Base-by-base conservation (phyloP, 2,797 vertebrate species). In the Gobio occitaniae region DNA sequence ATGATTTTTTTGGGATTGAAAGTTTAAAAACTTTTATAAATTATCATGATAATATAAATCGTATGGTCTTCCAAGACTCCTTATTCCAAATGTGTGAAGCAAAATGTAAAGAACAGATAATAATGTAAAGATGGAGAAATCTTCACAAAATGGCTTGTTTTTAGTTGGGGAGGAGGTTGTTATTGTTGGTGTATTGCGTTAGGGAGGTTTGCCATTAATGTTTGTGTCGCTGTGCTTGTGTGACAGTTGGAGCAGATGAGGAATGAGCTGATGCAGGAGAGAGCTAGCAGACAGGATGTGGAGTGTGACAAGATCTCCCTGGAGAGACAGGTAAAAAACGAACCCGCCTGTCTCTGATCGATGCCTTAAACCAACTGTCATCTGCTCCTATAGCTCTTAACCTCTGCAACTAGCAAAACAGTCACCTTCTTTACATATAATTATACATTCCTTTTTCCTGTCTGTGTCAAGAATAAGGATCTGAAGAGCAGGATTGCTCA, bases 271-370 rank as follows among this genome's bases (percentile, higher is more conserved):
- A 96, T 99, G 91, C 98, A 99, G 94, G 98, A 99, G 94, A 96
- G 97, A 93, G 95, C 97, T 86, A 88, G 93, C 89, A 96, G 95
- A 91, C 98, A 99, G 92, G 97, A 99, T 91, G 92, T 99, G 94
- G 98, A 99, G 90, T 99, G 97, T 93, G 97, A 99, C 96, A 99
- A 99, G 95, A 96, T 97, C 90, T 95, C 98, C 2, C 92, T 99
- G 94, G 98, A 99, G 94, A 97, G 97, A 95, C 98, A 99, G 97
- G 98, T 99, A 96, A 93, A 41, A 88, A 63, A 86, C 77, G 21
- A 84, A 71, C 29, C 38, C 12, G 8, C 47, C 72, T 74, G 70
- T 75, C 16, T 63, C 80, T 74, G 69, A 82, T 61, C 25, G 41
- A 82, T 76, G 72, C 70, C 78, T 77, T 84, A 86, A 41, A 86